Evolutionary conservation across 2,888 invertebrate species (phyloP).

Genomic region (Philhelius pedissequus): DNA sequence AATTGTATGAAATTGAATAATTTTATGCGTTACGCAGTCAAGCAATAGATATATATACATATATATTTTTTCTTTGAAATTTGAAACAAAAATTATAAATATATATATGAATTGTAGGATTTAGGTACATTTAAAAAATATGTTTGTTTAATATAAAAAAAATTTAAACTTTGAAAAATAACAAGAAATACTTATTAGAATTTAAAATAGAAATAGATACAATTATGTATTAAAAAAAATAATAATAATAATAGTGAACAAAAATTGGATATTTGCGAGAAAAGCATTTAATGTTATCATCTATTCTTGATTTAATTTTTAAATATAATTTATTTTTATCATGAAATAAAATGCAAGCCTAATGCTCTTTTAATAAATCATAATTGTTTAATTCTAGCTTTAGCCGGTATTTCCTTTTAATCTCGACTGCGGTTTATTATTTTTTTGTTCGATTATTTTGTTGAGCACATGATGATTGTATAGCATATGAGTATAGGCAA

Average conservation of each 20-base stretch:
- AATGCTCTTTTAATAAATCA: slow-evolving; percentile 24
- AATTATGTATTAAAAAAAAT: slow-evolving; percentile 2
- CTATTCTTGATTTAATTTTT: slow-evolving; percentile 21
- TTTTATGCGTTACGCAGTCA: not conserved
- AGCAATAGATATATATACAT: too few relatives aligned
- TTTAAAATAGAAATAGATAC: slow-evolving; percentile 26
- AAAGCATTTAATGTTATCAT: slow-evolving; percentile 53
- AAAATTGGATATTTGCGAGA: slow-evolving; percentile 24
- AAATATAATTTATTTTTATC: slow-evolving; percentile 57
- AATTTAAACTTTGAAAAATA: slow-evolving; percentile 19
- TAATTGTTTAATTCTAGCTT: not conserved
- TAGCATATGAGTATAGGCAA: too few relatives aligned
- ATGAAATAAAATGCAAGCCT: slow-evolving; percentile 52
- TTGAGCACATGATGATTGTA: too few relatives aligned
- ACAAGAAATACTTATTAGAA: slow-evolving; percentile 33
- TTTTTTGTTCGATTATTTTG: too few relatives aligned
- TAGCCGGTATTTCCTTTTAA: too few relatives aligned
- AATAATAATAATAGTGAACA: not conserved
- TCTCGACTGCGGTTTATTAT: too few relatives aligned
- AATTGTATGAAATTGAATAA: not conserved
- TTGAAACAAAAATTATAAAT: slow-evolving; percentile 5
- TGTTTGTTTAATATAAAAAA: slow-evolving; percentile 28
- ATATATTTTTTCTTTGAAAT: not conserved
- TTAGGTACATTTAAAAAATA: slow-evolving; percentile 8
- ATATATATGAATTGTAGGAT: slow-evolving; percentile 26